A percentile compares a stretch with the other conserved stretches of the same genome.
These are phyloP conservation scores for Lepisosteus oculatus DNA, from an alignment of 2,113 vertebrate species.

Conservation along the genomic window DNA sequence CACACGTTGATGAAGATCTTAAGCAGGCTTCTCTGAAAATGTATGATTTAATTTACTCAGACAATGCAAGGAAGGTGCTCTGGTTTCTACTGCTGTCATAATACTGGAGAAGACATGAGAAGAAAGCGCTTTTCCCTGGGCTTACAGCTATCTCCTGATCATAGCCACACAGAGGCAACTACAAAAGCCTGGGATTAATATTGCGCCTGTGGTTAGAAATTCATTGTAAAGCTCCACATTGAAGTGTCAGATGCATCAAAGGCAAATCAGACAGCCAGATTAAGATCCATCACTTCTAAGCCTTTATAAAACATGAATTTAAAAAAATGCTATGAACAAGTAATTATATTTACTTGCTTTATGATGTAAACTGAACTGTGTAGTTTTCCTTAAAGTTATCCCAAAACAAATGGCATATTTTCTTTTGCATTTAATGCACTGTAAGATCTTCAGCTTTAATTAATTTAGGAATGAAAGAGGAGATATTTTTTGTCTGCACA, in stretches of 20 bases:
- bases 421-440: conserved; percentile 41
- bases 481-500: conserved; percentile 35
- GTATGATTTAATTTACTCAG: too few species aligned
- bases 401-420: conserved; percentile 43
- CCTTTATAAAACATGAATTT: conserved; percentile 50
- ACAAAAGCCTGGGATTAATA: conserved; percentile 54
- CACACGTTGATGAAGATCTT: too few species aligned
- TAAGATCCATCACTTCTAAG: conserved; percentile 56
- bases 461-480: conserved; percentile 54
- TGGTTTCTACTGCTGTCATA: too few species aligned
- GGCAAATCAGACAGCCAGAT: conserved; percentile 42
- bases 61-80: too few species aligned
- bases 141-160: conserved; percentile 57
- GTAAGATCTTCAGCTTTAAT: conserved; percentile 61
- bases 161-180: conserved; percentile 57
- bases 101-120: too few species aligned
- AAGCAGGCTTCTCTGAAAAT: too few species aligned
- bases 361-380: conserved; percentile 38
- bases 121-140: conserved; percentile 28
- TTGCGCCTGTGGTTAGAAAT: conserved; percentile 49
- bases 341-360: conserved; percentile 44
- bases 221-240: conserved; percentile 44
- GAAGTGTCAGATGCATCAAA: conserved; percentile 33
- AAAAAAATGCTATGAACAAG: conserved; percentile 39
- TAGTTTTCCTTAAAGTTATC: conserved; percentile 43